Percentiles rank a stretch among this genome's conserved stretches.
These are phyloP conservation scores for Sphaerophoria rueppellii DNA, from an alignment of 2,888 invertebrate species.

Conservation along the genomic window DNA sequence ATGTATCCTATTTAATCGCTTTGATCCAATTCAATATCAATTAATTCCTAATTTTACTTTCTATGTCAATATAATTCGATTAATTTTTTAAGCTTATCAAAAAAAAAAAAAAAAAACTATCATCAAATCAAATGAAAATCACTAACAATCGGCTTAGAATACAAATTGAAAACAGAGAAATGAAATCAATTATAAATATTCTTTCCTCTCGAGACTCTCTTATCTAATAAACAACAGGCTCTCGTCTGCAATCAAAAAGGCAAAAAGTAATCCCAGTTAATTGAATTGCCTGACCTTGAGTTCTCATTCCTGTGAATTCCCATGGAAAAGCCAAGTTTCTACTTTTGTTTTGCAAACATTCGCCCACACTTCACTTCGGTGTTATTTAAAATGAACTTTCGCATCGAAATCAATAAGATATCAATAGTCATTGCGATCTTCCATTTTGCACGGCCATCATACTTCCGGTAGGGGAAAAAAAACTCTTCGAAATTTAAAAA, in stretches of 20 bases:
- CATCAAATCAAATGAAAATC: background rate
- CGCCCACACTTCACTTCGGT: background rate
- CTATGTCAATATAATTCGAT: too few species aligned
- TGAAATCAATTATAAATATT: background rate
- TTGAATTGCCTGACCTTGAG: slow-evolving; percentile 51
- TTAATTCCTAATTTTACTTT: too few species aligned
- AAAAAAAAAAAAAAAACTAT: too few species aligned
- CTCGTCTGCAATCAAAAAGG: slow-evolving; percentile 5
- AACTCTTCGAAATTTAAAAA: slow-evolving; percentile 27
- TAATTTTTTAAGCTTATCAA: too few species aligned
- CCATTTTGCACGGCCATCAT: slow-evolving; percentile 32
- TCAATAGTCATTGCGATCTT: slow-evolving; percentile 32
- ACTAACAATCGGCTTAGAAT: background rate
- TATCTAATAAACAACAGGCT: slow-evolving; percentile 26
- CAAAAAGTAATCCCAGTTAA: slow-evolving; percentile 41
- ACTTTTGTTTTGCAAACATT: background rate
- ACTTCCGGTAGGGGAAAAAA: slow-evolving; percentile 54
- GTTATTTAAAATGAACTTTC: slow-evolving; percentile 4
- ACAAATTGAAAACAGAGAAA: background rate
- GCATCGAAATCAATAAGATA: slow-evolving; percentile 42
- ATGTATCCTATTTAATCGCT: too few species aligned
- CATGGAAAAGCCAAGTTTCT: background rate
- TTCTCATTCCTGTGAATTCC: slow-evolving; percentile 17
- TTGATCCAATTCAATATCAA: too few species aligned
- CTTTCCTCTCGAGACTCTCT: background rate